Base-by-base conservation (phyloP, 2,888 invertebrate species). In the Hybos culiciformis region DNA sequence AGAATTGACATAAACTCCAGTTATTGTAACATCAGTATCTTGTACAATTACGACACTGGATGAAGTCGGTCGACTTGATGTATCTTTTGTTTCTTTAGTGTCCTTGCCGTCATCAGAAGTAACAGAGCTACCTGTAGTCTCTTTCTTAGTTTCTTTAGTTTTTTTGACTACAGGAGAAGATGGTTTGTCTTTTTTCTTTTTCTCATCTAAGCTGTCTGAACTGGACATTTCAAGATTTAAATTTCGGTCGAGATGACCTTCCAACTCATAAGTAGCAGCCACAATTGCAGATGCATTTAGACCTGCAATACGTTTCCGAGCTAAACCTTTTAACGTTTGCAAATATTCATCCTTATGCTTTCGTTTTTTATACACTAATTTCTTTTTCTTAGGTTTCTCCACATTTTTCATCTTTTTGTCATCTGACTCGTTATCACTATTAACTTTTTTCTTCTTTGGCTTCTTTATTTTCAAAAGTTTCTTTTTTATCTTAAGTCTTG, bases 241-340 rank as follows among this genome's bases (percentile, higher is more conserved):
- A 49, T 64, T 63, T 46, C 62, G 60, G 49, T 66, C 66, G 40
- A 66, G 46, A 49, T 66, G 66, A 1, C 66, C 56, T 43, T 67
- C 66, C 45, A 65, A 85, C 61, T 87, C 86, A 56, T 90, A 90
- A 50, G 86, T 87, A 17, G 90, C 90, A 1, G 88, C 87, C 50
- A 91, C 71, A 55, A 91, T 90, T 17, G 91, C 91, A 26, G 84
- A 82, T 12, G 91, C 91, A 62, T 91, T 91, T 23, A 91, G 68
- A 59, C 87, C 87, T 17, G 91, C 91, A 88, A 91, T 88, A 23
- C 91, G 75, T 60, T 90, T 91, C 52, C 83, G 75, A 14, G 88
- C 87, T 6, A 88, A 18, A 26, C 36, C 36, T 21, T 36, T 36
- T 21, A 36, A 20, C 8, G 36, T 36, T 20, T 21, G 19, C 3